Base-by-base conservation (phyloP, 2,888 invertebrate genomes). In the Arctia plantaginis region DNA sequence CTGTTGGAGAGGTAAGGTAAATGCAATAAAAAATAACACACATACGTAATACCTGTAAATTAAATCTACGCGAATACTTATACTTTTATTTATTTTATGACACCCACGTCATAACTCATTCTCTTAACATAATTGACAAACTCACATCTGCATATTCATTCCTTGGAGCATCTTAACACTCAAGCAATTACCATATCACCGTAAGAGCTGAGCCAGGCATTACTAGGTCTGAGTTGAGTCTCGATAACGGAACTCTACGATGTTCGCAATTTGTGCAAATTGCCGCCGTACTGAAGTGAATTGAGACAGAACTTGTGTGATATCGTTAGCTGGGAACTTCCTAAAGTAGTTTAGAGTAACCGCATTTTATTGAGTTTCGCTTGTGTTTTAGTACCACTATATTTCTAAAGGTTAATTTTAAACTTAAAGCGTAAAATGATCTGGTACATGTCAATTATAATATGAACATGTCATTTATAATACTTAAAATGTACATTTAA, bases 181-280 rank as follows among this genome's bases (percentile, higher is more conserved):
- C 79, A 77, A 80, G 81, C 85, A 81, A 84, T 84, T 83, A 84
- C 74, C 83, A 81, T 85, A 81, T 79, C 81, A 83, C 77, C 74
- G 77, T 77, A 75, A 80, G 30, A 55, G 74, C 73, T 73, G 75
- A 80, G 82, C 72, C 71, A 72, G 73, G 72, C 79, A 78, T 80
- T 82, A 79, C 78, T 69, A 70, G 67, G 76, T 64, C 73, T 70
- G 77, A 79, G 80, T 80, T 77, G 65, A 85, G 80, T 83, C 76
- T 86, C 81, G 91, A 90, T 91, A 92, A 86, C 88, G 86, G 82
- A 80, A 87, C 90, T 89, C 86, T 90, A 86, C 47, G 74, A 72
- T 85, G 87, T 84, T 87, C 86, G 87, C 92, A 93, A 93, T 93
- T 92, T 92, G 91, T 84, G 85, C 91, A 91, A 92, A 92, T 92